Base-by-base conservation (phyloP, 2,113 vertebrate species). In the Gymnobelideus leadbeateri region DNA sequence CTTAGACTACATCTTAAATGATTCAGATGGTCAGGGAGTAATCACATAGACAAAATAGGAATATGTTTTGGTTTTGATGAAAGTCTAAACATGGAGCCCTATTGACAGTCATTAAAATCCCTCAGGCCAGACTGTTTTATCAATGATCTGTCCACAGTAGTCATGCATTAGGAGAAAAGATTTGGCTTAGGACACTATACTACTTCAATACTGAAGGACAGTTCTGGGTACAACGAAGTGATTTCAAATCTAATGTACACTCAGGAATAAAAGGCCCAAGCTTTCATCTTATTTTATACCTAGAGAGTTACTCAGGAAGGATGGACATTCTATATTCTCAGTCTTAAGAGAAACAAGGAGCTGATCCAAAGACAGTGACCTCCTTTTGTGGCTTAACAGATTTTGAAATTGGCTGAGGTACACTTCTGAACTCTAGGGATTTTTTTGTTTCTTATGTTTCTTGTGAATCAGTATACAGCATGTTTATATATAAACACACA, bases 221-320 rank as follows among this genome's bases (percentile, higher is more conserved):
- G 68, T 99, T 99, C 97, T 99, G 99, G 99, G 99, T 99, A 96
- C 99, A 99, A 97, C 99, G 99, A 98, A 99, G 99, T 97, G 99
- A 99, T 93, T 99, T 99, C 0, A 99, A 98, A 97, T 98, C 99
- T 94, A 98, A 98, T 95, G 97, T 99, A 99, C 98, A 99, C 98
- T 97, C 98, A 98, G 98, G 99, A 99, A 94, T 98, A 99, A 99
- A 99, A 98, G 95, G 98, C 99, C 94, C 99, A 99, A 97, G 99
- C 99, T 94, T 99, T 99, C 97, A 99, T 99, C 96, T 97, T 99
- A 97, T 99, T 98, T 97, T 99, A 98, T 98, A 98, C 98, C 91
- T 99, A 98, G 98, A 98, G 98, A 97, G 98, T 99, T 96, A 98
- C 99, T 99, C 14, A 14, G 31, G 99, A 99, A 49, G 98, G 99